Evolutionary conservation across 2,797 vertebrate species (phyloP).

Genomic region (Uromys caudimaculatus): DNA sequence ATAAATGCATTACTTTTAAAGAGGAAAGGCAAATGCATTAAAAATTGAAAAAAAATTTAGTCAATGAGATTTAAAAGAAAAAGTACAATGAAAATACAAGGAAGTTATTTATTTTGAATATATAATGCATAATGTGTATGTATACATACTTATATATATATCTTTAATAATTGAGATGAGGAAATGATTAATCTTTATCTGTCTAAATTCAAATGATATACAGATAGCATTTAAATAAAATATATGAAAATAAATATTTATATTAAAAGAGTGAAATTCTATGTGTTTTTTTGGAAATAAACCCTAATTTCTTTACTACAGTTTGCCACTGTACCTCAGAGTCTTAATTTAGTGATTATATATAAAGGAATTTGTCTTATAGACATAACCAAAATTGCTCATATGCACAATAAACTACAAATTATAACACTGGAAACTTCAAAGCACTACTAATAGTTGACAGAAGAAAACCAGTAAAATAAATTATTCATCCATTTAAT

Average conservation of each 20-base stretch:
- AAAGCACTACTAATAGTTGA: constrained; percentile 15
- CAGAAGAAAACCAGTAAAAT: background rate
- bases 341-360: background rate
- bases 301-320: background rate
- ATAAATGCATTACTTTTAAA: background rate
- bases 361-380: constrained; percentile 34
- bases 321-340: background rate
- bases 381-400: background rate
- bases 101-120: background rate
- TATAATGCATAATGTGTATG: background rate
- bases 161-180: background rate
- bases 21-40: background rate
- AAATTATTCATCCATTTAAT: background rate
- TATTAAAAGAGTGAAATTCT: constrained; percentile 28
- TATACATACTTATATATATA: background rate
- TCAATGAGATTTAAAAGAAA: constrained; percentile 31
- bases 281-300: background rate
- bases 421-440: background rate
- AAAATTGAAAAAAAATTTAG: background rate
- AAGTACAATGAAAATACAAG: background rate
- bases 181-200: constrained; percentile 8
- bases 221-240: background rate
- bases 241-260: background rate
- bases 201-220: background rate
- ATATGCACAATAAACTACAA: background rate